Percentiles rank a stretch among this genome's conserved stretches.
Evolutionary conservation across 1,140 invertebrate species (phyloP).

Genomic region (Drosophila carrolli): DNA sequence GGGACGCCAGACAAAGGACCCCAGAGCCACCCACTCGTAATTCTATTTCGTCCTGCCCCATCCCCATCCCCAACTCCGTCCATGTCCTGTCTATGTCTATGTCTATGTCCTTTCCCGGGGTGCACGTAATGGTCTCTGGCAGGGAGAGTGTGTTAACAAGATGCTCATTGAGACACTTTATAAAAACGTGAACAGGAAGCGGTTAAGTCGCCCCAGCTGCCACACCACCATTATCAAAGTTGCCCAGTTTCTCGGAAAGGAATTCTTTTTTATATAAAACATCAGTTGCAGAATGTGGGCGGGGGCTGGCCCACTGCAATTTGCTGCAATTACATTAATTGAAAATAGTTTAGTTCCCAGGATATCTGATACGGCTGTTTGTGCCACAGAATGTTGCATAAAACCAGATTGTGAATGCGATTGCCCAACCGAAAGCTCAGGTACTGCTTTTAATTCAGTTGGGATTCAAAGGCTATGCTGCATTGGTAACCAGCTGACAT

Average conservation of each 20-base stretch:
- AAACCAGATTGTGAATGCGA: too few relatives aligned
- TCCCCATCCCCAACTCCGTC: conserved; percentile 37
- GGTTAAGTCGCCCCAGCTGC: conserved; percentile 18
- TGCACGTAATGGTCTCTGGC: conserved; percentile 48
- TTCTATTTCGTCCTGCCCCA: conserved; percentile 61
- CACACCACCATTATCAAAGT: conserved; percentile 20
- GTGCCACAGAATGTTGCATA: background rate
- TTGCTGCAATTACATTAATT: conserved; percentile 26
- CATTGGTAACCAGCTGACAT: too few relatives aligned
- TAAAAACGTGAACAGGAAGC: conserved; percentile 48
- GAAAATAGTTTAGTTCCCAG: conserved; percentile 10
- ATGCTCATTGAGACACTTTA: conserved; percentile 76
- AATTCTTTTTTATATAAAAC: conserved; percentile 3
- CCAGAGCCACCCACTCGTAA: conserved; percentile 34
- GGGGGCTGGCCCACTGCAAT: conserved; percentile 7
- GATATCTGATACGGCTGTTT: background rate
- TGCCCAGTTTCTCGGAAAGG: conserved; percentile 2
- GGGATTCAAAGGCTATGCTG: too few relatives aligned
- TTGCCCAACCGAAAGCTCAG: too few relatives aligned
- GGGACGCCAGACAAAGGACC: conserved; percentile 7
- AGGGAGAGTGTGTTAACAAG: conserved; percentile 72
- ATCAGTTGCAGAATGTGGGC: background rate
- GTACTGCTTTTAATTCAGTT: too few relatives aligned
- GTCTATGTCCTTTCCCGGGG: background rate
- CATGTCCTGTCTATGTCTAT: background rate